Conservation (phyloP, 2,113 vertebrate genomes). For the Upupa epops region DNA sequence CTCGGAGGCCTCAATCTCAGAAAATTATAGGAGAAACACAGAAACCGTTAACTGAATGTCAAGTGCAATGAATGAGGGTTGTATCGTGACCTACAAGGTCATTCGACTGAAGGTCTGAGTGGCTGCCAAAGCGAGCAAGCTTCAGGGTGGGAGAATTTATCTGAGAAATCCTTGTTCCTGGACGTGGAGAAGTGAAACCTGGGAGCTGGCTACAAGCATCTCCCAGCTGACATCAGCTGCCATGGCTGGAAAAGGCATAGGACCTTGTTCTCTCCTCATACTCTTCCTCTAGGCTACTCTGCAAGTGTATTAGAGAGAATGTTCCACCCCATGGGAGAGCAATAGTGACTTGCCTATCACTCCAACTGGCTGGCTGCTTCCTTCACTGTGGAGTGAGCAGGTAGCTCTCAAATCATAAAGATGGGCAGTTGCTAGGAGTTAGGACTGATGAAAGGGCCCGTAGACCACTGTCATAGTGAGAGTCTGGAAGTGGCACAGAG, state of each 20-base stretch:
- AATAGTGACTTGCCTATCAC: neutral
- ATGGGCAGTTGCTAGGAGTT: neutral
- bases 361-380: neutral
- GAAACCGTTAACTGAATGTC: neutral
- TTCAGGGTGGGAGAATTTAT: neutral
- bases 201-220: neutral
- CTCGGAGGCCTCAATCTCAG: neutral
- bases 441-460: neutral
- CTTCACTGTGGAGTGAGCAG: neutral
- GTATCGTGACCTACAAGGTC: slow-evolving; percentile 27
- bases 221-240: neutral
- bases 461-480: neutral
- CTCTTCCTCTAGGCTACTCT: neutral
- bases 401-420: neutral
- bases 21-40: neutral
- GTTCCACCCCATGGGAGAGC: neutral
- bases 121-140: slow-evolving; percentile 11
- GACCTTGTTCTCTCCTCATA: neutral
- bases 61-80: slow-evolving; percentile 25
- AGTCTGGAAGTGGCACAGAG: neutral
- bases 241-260: neutral
- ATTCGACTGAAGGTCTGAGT: slow-evolving; percentile 23
- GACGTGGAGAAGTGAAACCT: neutral
- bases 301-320: neutral
- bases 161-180: slow-evolving; percentile 15